Evolutionary conservation across 2,888 invertebrate species (phyloP).

Genomic region (Agelastica alni): DNA sequence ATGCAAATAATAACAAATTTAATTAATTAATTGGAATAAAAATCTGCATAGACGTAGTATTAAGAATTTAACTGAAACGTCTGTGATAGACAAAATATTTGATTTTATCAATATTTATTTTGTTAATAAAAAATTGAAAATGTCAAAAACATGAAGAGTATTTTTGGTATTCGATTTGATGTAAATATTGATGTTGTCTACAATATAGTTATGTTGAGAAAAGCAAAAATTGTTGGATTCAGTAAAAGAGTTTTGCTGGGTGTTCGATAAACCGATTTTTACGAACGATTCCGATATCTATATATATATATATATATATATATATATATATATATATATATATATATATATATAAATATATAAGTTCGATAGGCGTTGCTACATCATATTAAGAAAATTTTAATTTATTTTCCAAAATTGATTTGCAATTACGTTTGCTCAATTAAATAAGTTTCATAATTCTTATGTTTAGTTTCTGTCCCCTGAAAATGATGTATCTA

Average conservation of each 20-base stretch:
- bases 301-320: no score
- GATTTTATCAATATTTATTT: slow-evolving; percentile 21
- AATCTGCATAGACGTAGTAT: slow-evolving; percentile 15
- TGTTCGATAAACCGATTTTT: slow-evolving; percentile 16
- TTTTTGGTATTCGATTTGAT: slow-evolving; percentile 15
- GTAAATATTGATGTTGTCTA: slow-evolving; percentile 16
- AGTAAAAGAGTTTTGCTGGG: slow-evolving; percentile 20
- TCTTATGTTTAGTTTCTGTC: not conserved
- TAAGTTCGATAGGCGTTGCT: no score
- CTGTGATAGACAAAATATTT: slow-evolving; percentile 20
- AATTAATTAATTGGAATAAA: not conserved
- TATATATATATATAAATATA: no score
- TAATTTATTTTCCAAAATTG: not conserved
- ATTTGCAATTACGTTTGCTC: not conserved
- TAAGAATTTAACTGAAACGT: slow-evolving; percentile 18
- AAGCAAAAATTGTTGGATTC: slow-evolving; percentile 26
- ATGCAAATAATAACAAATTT: no score
- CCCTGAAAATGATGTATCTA: not conserved
- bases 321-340: no score
- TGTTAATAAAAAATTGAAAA: slow-evolving; percentile 15
- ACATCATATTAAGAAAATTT: not conserved
- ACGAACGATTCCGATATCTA: no score
- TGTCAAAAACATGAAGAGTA: slow-evolving; percentile 12
- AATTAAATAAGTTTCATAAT: slow-evolving; percentile 5
- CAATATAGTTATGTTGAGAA: slow-evolving; percentile 2